These are phyloP conservation scores for Junonia oenone DNA, from an alignment of 2,888 invertebrate species.

Conservation along the genomic window DNA sequence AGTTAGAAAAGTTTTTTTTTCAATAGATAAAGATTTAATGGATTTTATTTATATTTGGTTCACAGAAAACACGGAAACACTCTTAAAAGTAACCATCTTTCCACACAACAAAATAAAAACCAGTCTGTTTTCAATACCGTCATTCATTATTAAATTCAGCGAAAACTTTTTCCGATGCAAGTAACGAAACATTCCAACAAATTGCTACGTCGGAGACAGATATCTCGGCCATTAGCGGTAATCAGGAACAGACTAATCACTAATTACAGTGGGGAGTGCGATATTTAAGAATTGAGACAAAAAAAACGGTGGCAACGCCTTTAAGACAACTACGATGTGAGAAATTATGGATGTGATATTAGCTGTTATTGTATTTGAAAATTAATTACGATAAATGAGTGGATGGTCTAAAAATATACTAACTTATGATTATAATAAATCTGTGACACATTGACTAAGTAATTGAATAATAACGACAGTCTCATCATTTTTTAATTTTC, in stretches of 20 bases:
- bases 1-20: no score
- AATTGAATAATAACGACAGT: no score
- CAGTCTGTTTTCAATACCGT: not conserved
- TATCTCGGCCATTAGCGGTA: slow-evolving; percentile 51
- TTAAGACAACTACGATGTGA: not conserved
- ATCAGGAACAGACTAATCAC: slow-evolving; percentile 63
- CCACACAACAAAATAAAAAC: not conserved
- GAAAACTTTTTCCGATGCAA: slow-evolving; percentile 10
- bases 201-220: slow-evolving; percentile 41
- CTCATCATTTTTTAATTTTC: no score
- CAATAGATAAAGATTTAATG: no score
- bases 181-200: slow-evolving; percentile 28
- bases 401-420: no score
- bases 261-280: slow-evolving; percentile 56
- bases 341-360: not conserved
- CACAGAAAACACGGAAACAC: no score
- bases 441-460: no score
- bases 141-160: not conserved
- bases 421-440: no score
- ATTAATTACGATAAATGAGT: no score
- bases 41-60: no score
- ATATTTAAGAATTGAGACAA: slow-evolving; percentile 65
- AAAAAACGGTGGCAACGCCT: slow-evolving; percentile 38
- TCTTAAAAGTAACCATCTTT: not conserved
- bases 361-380: no score